These are phyloP conservation scores for Planococcus citri DNA, from an alignment of 1,140 invertebrate species.

Conservation along the genomic window DNA sequence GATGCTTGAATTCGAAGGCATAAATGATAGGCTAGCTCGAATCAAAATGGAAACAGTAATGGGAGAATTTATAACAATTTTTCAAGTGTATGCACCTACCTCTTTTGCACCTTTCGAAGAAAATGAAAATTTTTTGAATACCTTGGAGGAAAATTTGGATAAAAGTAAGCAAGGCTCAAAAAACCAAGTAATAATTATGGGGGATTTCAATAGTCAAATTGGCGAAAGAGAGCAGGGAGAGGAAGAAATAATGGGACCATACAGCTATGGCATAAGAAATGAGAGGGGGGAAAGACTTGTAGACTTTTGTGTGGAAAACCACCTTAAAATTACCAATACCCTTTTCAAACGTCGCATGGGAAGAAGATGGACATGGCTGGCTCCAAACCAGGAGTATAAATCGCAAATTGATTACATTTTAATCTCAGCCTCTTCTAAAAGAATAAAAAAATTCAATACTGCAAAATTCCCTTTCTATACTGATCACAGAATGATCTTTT, in stretches of 20 bases:
- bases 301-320: background rate
- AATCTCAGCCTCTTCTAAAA: background rate
- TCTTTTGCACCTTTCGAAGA: background rate
- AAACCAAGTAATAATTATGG: constrained; percentile 10
- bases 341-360: background rate
- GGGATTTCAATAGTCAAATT: constrained; percentile 21
- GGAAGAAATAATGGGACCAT: background rate
- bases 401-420: constrained; percentile 16
- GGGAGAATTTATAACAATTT: background rate
- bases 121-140: background rate
- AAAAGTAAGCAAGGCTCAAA: background rate
- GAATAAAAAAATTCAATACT: background rate
- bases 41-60: background rate
- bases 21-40: background rate
- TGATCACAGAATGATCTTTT: constrained; percentile 14
- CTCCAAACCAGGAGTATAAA: background rate
- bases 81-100: constrained; percentile 23
- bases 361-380: constrained; percentile 19
- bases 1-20: background rate
- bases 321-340: constrained; percentile 9
- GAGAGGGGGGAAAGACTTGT: constrained; percentile 12
- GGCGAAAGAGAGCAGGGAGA: background rate
- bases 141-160: background rate
- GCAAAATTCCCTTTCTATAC: background rate
- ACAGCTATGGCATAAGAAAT: constrained; percentile 21